phyloP scores from a whole-genome alignment of 2,797 vertebrate genomes.

The Neomorphus geoffroyi region DNA sequence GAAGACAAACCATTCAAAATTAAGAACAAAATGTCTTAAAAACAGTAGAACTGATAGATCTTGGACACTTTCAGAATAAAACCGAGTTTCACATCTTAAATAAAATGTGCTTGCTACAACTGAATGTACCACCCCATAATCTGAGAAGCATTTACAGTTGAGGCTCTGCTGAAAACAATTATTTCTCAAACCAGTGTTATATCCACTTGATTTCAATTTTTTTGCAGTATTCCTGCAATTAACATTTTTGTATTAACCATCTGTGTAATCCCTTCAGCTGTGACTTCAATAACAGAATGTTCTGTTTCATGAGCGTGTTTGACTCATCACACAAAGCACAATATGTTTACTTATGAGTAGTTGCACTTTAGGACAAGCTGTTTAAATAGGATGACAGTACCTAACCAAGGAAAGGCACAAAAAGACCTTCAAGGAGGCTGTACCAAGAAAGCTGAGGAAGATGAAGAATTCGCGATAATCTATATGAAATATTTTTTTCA shows the following conservation, averaged over 20 bases:
- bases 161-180: constrained; percentile 37
- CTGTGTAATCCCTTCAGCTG: constrained; percentile 43
- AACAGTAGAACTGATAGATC: background rate
- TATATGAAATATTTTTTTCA: background rate
- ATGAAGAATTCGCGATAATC: background rate
- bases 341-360: constrained; percentile 50
- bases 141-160: background rate
- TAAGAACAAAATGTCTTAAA: background rate
- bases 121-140: background rate
- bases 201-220: constrained; percentile 8
- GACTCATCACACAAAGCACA: constrained; percentile 33
- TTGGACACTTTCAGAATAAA: background rate
- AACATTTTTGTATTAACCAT: constrained; percentile 57
- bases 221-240: constrained; percentile 28
- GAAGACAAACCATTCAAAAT: background rate
- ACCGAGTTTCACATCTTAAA: background rate
- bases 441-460: background rate
- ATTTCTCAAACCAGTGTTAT: constrained; percentile 1
- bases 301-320: constrained; percentile 16
- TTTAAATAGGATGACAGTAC: background rate
- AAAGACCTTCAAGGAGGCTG: background rate
- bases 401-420: background rate
- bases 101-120: background rate
- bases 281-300: constrained; percentile 50
- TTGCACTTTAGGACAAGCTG: background rate